Evolutionary conservation across 2,113 vertebrate genomes (phyloP).

Genomic region (Edolisoma coerulescens): DNA sequence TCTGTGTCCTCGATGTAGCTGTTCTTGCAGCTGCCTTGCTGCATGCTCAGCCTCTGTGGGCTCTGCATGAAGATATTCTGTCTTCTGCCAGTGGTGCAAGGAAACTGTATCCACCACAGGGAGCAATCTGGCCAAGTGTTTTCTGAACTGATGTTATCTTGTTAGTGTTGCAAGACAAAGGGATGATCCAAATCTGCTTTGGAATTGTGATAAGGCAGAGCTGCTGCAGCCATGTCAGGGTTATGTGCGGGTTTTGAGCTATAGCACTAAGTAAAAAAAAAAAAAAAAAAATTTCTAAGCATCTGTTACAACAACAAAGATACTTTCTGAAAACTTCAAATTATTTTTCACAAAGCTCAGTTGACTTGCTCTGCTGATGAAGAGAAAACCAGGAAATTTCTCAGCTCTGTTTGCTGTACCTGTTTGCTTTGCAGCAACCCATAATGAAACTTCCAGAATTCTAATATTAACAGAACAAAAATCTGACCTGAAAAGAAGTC

Average conservation of each 20-base stretch:
- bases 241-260: neutral
- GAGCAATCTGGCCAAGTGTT: neutral
- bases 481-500: neutral
- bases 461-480: neutral
- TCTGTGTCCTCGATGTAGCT: neutral
- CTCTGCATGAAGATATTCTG: neutral
- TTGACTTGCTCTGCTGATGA: neutral
- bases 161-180: neutral
- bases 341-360: neutral
- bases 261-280: neutral
- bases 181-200: neutral
- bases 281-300: neutral
- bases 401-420: neutral
- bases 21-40: neutral
- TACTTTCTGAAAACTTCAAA: neutral
- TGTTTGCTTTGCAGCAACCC: neutral
- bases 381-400: neutral
- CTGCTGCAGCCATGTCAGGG: neutral
- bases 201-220: neutral
- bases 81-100: neutral
- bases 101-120: neutral
- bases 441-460: neutral
- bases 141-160: neutral
- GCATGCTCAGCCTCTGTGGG: neutral
- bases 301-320: neutral